These are phyloP conservation scores for Drosophila maculinotata DNA, from an alignment of 2,888 invertebrate species.

Conservation along the genomic window DNA sequence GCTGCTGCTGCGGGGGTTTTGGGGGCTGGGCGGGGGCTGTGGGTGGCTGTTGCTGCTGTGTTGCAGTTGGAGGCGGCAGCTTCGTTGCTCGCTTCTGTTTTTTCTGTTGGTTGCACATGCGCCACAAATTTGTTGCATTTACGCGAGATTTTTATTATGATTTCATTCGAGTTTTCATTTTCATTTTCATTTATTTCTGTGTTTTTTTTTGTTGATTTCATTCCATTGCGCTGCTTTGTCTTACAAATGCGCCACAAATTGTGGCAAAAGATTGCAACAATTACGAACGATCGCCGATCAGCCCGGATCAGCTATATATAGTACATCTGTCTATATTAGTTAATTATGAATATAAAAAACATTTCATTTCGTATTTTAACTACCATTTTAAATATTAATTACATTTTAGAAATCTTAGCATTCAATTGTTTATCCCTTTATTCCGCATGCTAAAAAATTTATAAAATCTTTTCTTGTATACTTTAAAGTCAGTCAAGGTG, in stretches of 20 bases:
- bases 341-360: neutral
- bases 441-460: no score
- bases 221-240: constrained; percentile 40
- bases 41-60: neutral
- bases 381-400: no score
- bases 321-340: neutral
- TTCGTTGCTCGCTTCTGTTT: constrained; percentile 52
- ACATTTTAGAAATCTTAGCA: no score
- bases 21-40: neutral
- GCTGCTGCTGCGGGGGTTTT: constrained; percentile 31
- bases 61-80: constrained; percentile 20
- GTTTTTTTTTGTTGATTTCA: constrained; percentile 18
- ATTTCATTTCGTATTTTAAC: no score
- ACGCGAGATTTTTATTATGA: constrained; percentile 80
- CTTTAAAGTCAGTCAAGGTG: no score
- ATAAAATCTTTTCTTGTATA: no score
- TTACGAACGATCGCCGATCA: constrained; percentile 28
- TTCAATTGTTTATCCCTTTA: no score
- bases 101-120: constrained; percentile 75
- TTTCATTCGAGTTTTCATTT: constrained; percentile 60
- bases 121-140: constrained; percentile 82
- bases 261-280: constrained; percentile 50
- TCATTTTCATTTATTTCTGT: constrained; percentile 31
- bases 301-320: neutral
- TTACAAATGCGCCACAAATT: constrained; percentile 30